Percentiles rank a stretch among this genome's conserved stretches.
Conservation (phyloP, 64 coral and sea anemone genomes). For the Acropora tenuis region DNA sequence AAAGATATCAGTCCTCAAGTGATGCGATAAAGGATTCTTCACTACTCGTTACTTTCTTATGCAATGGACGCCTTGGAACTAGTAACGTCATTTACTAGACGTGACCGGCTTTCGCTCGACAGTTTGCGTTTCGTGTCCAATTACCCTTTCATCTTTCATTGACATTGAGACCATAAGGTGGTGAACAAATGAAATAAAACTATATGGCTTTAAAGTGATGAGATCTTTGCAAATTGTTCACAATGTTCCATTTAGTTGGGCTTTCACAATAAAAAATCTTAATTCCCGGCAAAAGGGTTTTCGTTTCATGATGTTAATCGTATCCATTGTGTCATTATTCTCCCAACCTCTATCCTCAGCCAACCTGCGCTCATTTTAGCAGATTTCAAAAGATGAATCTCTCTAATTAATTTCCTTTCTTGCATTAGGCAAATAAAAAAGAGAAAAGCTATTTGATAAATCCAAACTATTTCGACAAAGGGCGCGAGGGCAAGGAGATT, state of each 20-base stretch:
- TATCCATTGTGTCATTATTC: conserved; percentile 16
- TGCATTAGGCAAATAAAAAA: conserved; percentile 19
- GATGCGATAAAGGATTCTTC: background rate
- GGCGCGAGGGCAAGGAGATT: background rate
- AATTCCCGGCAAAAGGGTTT: conserved; percentile 14
- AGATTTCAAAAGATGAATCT: conserved; percentile 34
- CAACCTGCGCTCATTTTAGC: conserved; percentile 4
- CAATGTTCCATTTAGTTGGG: background rate
- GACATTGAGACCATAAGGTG: background rate
- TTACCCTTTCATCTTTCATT: background rate
- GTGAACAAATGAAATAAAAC: background rate
- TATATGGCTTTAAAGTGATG: conserved; percentile 1
- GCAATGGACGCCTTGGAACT: no score
- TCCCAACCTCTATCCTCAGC: background rate
- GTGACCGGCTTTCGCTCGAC: background rate
- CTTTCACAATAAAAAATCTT: conserved; percentile 4
- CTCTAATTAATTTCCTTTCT: conserved; percentile 40
- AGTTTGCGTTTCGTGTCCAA: background rate
- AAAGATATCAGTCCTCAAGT: background rate
- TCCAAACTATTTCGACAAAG: background rate
- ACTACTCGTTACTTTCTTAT: background rate
- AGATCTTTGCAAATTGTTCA: background rate
- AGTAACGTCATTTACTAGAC: no score
- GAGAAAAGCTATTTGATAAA: background rate
- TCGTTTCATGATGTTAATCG: background rate